Conservation (phyloP, 1,140 invertebrate species). For the Chionoecetes opilio region DNA sequence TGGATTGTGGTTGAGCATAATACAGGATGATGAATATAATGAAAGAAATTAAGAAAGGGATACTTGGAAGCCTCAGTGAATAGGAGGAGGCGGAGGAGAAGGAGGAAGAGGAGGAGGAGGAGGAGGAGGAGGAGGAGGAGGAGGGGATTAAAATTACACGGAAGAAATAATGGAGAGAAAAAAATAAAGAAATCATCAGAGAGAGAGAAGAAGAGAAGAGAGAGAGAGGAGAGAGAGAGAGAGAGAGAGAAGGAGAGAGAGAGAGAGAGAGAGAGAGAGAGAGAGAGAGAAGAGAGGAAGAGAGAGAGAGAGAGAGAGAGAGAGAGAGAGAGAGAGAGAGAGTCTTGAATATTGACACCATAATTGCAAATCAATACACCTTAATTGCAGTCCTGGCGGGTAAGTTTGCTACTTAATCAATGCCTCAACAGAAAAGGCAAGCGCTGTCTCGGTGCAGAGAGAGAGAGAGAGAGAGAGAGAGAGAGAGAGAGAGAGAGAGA, state of each 20-base stretch:
- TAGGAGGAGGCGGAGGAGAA: background rate
- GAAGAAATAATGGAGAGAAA: background rate
- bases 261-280: background rate
- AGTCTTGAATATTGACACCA: conserved; percentile 65
- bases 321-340: background rate
- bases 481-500: conserved; percentile 14
- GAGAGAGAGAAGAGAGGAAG: conserved; percentile 22
- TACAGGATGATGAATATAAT: background rate
- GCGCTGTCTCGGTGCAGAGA: too few relatives aligned
- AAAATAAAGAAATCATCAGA: background rate
- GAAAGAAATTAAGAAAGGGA: conserved; percentile 35
- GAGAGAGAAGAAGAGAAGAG: background rate
- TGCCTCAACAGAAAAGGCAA: conserved; percentile 57
- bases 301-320: background rate
- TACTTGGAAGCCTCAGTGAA: background rate
- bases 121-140: conserved; percentile 27
- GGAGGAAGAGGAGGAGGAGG: conserved; percentile 6
- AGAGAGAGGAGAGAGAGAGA: conserved; percentile 23
- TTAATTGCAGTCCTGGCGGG: conserved; percentile 45
- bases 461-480: background rate
- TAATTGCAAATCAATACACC: conserved; percentile 69
- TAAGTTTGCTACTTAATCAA: conserved; percentile 67
- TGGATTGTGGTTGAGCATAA: background rate
- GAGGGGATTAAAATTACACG: background rate
- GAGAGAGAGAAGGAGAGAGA: background rate